phyloP scores from a whole-genome alignment of 2,888 invertebrate genomes.

The Alviniconcha strummeri region DNA sequence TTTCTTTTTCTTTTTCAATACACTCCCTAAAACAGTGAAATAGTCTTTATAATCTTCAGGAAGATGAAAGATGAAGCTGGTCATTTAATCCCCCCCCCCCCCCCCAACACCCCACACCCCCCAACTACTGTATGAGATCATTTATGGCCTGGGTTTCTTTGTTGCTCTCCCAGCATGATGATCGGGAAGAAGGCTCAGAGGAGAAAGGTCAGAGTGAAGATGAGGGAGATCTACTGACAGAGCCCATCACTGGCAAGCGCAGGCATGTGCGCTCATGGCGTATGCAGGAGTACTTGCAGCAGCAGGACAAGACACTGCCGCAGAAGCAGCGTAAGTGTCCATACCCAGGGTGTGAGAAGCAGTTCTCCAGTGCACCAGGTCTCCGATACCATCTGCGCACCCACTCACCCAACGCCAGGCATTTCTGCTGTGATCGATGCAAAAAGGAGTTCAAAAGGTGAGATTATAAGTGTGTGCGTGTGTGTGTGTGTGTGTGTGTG shows the following conservation, averaged over 20 bases:
- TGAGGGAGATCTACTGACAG: slow-evolving; percentile 5
- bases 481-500: neutral
- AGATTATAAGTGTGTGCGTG: neutral
- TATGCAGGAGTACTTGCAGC: slow-evolving; percentile 67
- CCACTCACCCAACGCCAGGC: slow-evolving; percentile 50
- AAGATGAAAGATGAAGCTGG: too few relatives aligned
- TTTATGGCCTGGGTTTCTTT: too few relatives aligned
- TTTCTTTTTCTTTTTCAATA: too few relatives aligned
- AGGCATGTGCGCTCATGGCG: slow-evolving; percentile 65
- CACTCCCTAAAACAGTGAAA: too few relatives aligned
- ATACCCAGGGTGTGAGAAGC: slow-evolving; percentile 59
- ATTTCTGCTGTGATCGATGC: slow-evolving; percentile 62
- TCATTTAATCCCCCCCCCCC: too few relatives aligned
- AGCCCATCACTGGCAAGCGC: slow-evolving; percentile 48
- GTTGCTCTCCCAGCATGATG: neutral
- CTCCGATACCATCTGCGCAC: slow-evolving; percentile 64
- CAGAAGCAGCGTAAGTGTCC: slow-evolving; percentile 57
- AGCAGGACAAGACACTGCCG: slow-evolving; percentile 53
- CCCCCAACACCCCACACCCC: too few relatives aligned
- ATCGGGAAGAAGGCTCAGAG: slow-evolving; percentile 16
- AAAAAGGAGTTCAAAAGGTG: slow-evolving; percentile 67
- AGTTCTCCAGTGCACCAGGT: slow-evolving; percentile 65
- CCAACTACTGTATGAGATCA: too few relatives aligned
- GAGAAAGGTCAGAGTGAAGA: slow-evolving; percentile 16
- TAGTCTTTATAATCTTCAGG: too few relatives aligned